Conservation (phyloP, 2,797 vertebrate species). For the Myripristis murdjan region DNA sequence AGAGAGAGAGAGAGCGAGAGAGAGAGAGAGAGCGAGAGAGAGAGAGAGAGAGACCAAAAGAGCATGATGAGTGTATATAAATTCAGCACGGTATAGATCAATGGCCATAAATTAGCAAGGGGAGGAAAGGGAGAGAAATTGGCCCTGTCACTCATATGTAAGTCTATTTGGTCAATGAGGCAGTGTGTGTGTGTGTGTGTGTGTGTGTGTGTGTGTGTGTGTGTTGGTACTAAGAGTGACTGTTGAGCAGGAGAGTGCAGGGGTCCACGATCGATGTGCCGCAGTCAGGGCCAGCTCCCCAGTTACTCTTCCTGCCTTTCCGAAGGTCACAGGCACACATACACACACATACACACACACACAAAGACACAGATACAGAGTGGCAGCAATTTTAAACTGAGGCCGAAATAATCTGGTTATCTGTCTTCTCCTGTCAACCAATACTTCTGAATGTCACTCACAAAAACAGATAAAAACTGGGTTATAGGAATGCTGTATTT, state of each 20-base stretch:
- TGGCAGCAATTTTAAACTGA: constrained; percentile 35
- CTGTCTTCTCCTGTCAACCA: too few relatives aligned
- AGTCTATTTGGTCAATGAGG: constrained; percentile 84
- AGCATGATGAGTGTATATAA: constrained; percentile 81
- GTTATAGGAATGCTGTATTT: too few relatives aligned
- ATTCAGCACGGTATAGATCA: constrained; percentile 80
- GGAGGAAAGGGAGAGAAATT: constrained; percentile 80
- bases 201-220: constrained; percentile 39
- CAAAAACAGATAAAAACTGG: too few relatives aligned
- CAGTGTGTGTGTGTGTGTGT: constrained; percentile 41
- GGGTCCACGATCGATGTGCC: constrained; percentile 79
- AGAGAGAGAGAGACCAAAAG: constrained; percentile 45
- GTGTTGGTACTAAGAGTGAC: constrained; percentile 56
- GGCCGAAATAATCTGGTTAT: constrained; percentile 19
- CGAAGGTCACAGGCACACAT: constrained; percentile 76
- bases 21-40: background rate
- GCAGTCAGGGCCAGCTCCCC: constrained; percentile 79
- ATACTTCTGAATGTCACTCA: too few relatives aligned
- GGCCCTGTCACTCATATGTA: constrained; percentile 82
- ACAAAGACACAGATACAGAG: constrained; percentile 2
- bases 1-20: constrained; percentile 31
- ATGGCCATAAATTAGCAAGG: constrained; percentile 83
- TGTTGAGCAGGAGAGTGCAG: constrained; percentile 74
- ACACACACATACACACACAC: constrained; percentile 4
- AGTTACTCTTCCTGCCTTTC: constrained; percentile 81